Evolutionary conservation across 1,140 invertebrate species (phyloP), one percentile per base, ranked within the genome.

Genomic region (Nomia melanderi): DNA sequence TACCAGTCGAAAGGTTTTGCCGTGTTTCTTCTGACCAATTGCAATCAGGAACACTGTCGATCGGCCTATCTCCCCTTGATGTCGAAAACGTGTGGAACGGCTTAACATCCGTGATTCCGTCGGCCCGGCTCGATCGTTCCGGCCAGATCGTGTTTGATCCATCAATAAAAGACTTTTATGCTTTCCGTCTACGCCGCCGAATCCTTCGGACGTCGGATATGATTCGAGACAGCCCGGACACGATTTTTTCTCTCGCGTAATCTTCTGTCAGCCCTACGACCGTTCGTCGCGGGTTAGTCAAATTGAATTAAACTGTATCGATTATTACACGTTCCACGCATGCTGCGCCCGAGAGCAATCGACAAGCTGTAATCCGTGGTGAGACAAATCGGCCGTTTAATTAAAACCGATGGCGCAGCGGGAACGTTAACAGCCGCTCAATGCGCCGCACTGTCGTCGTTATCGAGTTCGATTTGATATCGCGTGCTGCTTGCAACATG

Each of bases 351-450:
- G 20, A 33, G 57, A 33, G 27, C 31, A 81, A 81, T 69, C 74
- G 76, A 65, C 74, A 64, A 44, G 74, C 27, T 53, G 70, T 74
- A 77, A 64, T 67, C 39, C 41, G 44, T 14, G 60, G 71, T 41
- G 57, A 71, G 71, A 86, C 81, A 86, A 87, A 87, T 86, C 81
- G 78, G 53, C 25, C 63, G 29, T 81, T 81, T 83, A 86, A 86
- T 86, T 83, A 83, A 85, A 85, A 53, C 36, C 53, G n/a, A 50
- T 50, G 54, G 69, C 74, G 57, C 69, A 60, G 63, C 62, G n/a
- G 62, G 60, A 62, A 54, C 54, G 56, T 59, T 77, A 56, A 54
- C 65, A 62, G 29, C 65, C 69, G 44, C 56, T 79, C 77, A 66
- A 79, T 73, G 70, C 65, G 66, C 64, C 74, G 53, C 60, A 66